Base-by-base conservation (phyloP, 2,797 vertebrate species). In the Fistularia tabacaria region DNA sequence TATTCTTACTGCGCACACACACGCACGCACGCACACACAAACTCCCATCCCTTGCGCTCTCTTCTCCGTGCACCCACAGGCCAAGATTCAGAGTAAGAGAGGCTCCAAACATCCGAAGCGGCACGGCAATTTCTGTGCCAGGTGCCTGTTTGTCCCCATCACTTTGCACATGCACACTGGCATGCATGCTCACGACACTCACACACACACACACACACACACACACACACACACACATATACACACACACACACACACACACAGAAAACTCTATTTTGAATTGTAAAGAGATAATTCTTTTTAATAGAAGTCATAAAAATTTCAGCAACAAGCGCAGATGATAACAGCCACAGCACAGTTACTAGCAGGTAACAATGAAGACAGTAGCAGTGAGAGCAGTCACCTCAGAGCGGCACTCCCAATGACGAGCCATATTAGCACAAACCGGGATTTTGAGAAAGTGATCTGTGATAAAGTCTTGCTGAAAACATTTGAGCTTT, bases 261-360 rank as follows among this genome's bases (percentile, higher is more conserved):
- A 25, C 25, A 25, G 2, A 25, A 25, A 25, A 25, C 5, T 25
- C 25, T 25, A 5, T 25, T 25, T 25, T 25, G 25, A 25, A 25
- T 25, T 25, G 25, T 48, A 45, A 6, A 55, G 15, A 10, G 56
- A 57, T 65, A 14, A 38, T 9, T 46, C 38, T 13, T 57, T 81
- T 77, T 76, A 74, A 64, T 69, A 59, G 51, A 64, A 59, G 51
- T 80, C 69, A 85, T 61, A 62, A 14, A 55, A 61, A 39, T 63
- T 52, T 57, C 47, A 40, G 15, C 48, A 66, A 55, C 62, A 25
- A 65, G 57, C 62, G 80, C 69, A 64, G 60, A 57, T 70, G 46
- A 64, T 77, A 69, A 69, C 66, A 75, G 15, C 43, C 43, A 74
- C 46, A 54, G 61, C 58, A 69, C 67, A 39, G 45, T 62, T 57